Percentiles rank a stretch among this genome's conserved stretches.
phyloP scores from a whole-genome alignment of 2,113 vertebrate genomes.

The Oryzias curvinotus region DNA sequence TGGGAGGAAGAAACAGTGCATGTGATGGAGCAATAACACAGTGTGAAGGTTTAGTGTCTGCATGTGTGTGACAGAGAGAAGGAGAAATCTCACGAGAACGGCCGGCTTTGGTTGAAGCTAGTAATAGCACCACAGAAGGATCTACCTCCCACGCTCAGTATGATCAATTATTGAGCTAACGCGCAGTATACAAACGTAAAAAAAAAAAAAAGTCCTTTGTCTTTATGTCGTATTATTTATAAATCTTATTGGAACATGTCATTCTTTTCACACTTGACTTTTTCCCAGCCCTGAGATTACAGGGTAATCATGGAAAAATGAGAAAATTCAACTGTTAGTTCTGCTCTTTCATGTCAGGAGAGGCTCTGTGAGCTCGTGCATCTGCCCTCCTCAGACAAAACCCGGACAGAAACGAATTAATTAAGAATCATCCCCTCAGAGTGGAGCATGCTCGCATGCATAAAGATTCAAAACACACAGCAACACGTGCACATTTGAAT shows the following conservation, averaged over 20 bases:
- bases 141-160: slow-evolving; percentile 69
- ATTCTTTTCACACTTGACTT: slow-evolving; percentile 38
- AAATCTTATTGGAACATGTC: slow-evolving; percentile 21
- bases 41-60: slow-evolving; percentile 21
- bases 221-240: slow-evolving; percentile 37
- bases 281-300: not conserved
- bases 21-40: slow-evolving; percentile 34
- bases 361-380: slow-evolving; percentile 6
- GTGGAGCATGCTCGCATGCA: slow-evolving; percentile 11
- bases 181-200: slow-evolving; percentile 20
- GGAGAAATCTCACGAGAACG: slow-evolving; percentile 21
- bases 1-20: slow-evolving; percentile 29
- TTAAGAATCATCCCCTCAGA: slow-evolving; percentile 11
- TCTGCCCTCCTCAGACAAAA: slow-evolving; percentile 2
- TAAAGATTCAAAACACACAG: slow-evolving; percentile 25
- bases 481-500: slow-evolving; percentile 49
- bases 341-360: not conserved
- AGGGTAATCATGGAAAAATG: not conserved
- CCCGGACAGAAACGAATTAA: slow-evolving; percentile 18
- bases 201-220: slow-evolving; percentile 10
- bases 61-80: slow-evolving; percentile 3
- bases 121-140: slow-evolving; percentile 72
- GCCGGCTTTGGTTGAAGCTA: slow-evolving; percentile 57
- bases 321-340: not conserved
- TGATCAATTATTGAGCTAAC: slow-evolving; percentile 59